These are phyloP conservation scores for Xestoiulus laeticollis DNA, from an alignment of 2,888 invertebrate species.

Conservation along the genomic window DNA sequence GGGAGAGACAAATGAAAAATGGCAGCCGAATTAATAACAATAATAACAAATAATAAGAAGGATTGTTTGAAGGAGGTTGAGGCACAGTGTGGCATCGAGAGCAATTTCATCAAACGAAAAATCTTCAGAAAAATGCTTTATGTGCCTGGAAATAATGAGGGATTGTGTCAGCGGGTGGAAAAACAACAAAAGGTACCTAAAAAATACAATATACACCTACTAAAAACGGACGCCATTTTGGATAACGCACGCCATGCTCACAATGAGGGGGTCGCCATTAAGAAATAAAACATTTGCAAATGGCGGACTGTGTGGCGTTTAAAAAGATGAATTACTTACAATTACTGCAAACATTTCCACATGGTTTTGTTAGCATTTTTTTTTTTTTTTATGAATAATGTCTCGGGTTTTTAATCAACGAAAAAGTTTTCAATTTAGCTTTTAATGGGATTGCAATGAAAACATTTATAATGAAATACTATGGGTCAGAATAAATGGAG, in stretches of 20 bases:
- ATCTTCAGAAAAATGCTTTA: slow-evolving; percentile 18
- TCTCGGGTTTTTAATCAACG: no score
- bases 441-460: no score
- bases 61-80: slow-evolving; percentile 16
- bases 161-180: slow-evolving; percentile 43
- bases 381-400: no score
- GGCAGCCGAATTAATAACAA: slow-evolving; percentile 19
- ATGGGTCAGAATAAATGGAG: no score
- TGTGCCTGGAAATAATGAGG: background rate
- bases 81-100: slow-evolving; percentile 36
- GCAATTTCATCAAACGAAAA: background rate
- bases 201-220: background rate
- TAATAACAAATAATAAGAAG: slow-evolving; percentile 33
- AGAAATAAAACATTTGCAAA: slow-evolving; percentile 1
- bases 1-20: slow-evolving; percentile 25
- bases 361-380: no score
- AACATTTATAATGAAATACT: no score
- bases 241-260: slow-evolving; percentile 8
- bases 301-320: background rate
- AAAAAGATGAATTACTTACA: background rate
- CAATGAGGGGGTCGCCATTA: slow-evolving; percentile 5
- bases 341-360: background rate
- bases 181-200: slow-evolving; percentile 2
- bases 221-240: background rate
- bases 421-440: no score